Conservation (phyloP, 2,888 invertebrate species). For the Cephus rjabovi region DNA sequence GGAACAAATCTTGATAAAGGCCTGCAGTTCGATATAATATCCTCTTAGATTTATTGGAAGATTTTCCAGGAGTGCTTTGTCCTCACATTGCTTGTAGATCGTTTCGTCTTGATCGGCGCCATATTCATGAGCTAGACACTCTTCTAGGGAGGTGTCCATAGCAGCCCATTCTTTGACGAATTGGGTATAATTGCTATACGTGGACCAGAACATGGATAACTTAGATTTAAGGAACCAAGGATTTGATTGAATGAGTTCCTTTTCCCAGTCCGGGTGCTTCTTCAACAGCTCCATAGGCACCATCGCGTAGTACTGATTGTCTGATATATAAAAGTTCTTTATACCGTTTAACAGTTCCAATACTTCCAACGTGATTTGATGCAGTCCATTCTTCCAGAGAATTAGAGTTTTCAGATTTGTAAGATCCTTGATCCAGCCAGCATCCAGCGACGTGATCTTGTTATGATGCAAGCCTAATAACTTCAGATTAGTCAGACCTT, state of each 20-base stretch:
- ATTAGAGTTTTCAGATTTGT: conserved; percentile 18
- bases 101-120: conserved; percentile 22
- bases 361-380: conserved; percentile 20
- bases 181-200: conserved; percentile 24
- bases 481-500: conserved; percentile 22
- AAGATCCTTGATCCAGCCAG: conserved; percentile 28
- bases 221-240: conserved; percentile 34
- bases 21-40: background rate
- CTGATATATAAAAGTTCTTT: conserved; percentile 23
- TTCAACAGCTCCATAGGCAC: conserved; percentile 10
- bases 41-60: background rate
- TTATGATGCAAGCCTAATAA: conserved; percentile 27
- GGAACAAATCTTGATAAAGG: background rate
- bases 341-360: conserved; percentile 26
- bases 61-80: background rate
- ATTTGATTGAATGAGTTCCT: conserved; percentile 3
- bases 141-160: conserved; percentile 30
- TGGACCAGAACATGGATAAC: conserved; percentile 26
- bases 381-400: conserved; percentile 28
- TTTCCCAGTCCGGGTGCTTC: conserved; percentile 4
- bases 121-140: conserved; percentile 33
- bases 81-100: conserved; percentile 24
- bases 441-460: conserved; percentile 23
- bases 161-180: conserved; percentile 28
- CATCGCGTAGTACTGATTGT: conserved; percentile 21